Base-by-base conservation (phyloP, 2,113 vertebrate genomes). In the Prolemur simus region DNA sequence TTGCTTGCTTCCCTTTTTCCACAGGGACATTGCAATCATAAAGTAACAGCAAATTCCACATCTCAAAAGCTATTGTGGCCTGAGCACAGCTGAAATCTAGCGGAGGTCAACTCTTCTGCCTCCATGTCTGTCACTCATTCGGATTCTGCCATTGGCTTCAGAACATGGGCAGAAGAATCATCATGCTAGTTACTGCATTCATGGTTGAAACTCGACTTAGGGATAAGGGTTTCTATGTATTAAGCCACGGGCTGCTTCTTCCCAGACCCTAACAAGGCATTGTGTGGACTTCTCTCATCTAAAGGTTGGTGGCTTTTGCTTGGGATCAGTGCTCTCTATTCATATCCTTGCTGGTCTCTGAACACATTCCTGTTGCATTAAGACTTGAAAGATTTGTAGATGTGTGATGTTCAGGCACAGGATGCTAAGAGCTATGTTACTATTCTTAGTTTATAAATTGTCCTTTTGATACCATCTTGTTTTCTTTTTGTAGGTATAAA, bases 401-500 rank as follows among this genome's bases (percentile, higher is more conserved):
- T 98, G 97, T 98, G 97, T 98, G 98, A 96, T 98, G 98, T 98
- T 98, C 97, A 98, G 98, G 96, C 98, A 97, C 98, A 98, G 98
- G 98, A 98, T 98, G 98, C 98, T 98, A 98, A 98, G 98, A 98
- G 98, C 98, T 98, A 94, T 98, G 98, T 99, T 98, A 98, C 98
- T 98, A 96, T 98, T 98, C 98, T 98, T 98, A 98, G 98, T 99
- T 98, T 98, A 98, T 99, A 98, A 99, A 98, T 98, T 98, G 98
- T 99, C 98, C 98, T 99, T 99, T 99, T 99, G 98, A 99, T 99
- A 99, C 98, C 98, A 99, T 99, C 98, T 99, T 99, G 98, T 99
- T 99, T 99, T 99, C 98, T 99, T 99, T 76, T 99, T 99, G 99
- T 99, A 99, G 99, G 98, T 98, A 99, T 98, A 99, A 99, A 99